Conservation (phyloP, 2,113 vertebrate genomes). For the Upupa epops region DNA sequence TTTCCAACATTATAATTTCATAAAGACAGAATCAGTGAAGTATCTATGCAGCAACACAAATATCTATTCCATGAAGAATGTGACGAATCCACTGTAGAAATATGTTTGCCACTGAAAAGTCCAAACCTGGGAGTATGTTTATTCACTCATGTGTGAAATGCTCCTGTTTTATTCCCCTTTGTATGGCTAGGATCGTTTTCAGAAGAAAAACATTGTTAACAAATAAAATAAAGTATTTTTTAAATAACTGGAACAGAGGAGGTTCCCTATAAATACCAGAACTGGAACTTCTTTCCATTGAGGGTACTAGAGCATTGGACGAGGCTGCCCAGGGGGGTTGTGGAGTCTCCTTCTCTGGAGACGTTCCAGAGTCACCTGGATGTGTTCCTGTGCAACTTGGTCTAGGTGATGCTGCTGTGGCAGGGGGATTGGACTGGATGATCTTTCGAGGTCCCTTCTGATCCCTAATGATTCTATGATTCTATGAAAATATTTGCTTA, state of each 20-base stretch:
- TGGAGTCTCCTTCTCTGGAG: no score
- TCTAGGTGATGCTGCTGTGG: no score
- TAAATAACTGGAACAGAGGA: no score
- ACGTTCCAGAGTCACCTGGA: no score
- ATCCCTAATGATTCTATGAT: no score
- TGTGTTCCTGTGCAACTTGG: no score
- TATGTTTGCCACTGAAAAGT: not conserved
- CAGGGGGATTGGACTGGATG: no score
- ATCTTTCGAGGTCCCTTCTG: no score
- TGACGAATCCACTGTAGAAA: not conserved
- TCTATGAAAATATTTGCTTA: not conserved
- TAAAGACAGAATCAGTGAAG: not conserved
- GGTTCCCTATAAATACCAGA: no score
- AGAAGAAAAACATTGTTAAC: not conserved
- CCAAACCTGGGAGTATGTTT: not conserved
- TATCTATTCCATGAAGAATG: not conserved
- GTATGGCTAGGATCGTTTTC: not conserved
- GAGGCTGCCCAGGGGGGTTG: no score
- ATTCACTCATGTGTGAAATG: not conserved
- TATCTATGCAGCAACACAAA: not conserved
- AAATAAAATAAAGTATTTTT: not conserved
- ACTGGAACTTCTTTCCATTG: no score
- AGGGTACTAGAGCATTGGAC: no score
- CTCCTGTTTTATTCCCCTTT: not conserved
- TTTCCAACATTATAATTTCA: not conserved